Conservation (phyloP, 2,113 vertebrate species). For the Galeopterus variegatus region DNA sequence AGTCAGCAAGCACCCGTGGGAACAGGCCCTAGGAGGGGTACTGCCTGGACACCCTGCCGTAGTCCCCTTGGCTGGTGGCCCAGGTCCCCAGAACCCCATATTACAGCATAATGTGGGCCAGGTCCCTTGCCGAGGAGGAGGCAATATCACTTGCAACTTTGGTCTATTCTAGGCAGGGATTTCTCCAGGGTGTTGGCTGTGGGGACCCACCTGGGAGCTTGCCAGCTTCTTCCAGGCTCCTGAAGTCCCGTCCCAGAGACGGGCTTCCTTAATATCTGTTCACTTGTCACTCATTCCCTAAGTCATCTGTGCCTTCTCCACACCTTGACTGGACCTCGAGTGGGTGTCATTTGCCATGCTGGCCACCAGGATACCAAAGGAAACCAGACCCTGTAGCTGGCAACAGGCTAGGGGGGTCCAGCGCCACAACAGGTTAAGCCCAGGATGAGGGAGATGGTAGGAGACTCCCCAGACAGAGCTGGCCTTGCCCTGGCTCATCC, state of each 20-base stretch:
- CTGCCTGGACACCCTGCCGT: fast-evolving
- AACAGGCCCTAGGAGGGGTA: background rate
- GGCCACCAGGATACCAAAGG: background rate
- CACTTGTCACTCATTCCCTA: background rate
- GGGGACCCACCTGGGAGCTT: background rate
- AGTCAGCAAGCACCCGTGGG: fast-evolving
- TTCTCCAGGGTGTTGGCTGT: background rate
- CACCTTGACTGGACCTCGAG: background rate
- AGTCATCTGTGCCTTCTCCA: background rate
- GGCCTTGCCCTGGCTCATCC: background rate
- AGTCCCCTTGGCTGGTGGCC: background rate
- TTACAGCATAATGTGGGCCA: background rate
- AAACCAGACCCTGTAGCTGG: background rate
- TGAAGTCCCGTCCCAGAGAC: background rate
- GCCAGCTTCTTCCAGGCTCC: background rate
- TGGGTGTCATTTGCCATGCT: background rate
- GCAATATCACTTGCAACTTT: background rate
- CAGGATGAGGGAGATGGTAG: background rate
- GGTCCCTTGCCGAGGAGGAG: background rate
- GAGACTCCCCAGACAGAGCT: background rate
- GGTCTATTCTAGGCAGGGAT: background rate
- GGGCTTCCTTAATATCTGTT: background rate
- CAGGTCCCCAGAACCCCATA: background rate
- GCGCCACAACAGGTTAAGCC: background rate
- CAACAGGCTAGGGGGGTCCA: fast-evolving